Base-by-base conservation (phyloP, 1,140 invertebrate species). In the Neotoxoptera formosana region DNA sequence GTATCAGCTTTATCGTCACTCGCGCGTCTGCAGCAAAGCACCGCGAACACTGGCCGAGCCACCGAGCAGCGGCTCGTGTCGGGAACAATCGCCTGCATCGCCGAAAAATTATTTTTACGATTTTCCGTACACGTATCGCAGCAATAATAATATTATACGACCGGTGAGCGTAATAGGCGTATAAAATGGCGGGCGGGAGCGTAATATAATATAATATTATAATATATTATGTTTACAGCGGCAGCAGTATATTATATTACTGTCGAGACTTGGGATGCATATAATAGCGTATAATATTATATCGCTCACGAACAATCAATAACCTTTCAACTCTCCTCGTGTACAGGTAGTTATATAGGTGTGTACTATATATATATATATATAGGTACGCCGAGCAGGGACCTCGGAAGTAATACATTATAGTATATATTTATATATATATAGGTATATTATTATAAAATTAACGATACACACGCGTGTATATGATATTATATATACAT, bases 291-390 rank as follows among this genome's bases (percentile, higher is more conserved):
- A 30, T 76, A 34, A 41, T 14, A 76, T 76, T 17, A 76, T 76
- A 76, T 76, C 60, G 60, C 60, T 76, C 60, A 76, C 60, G 60
- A 76, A 76, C 60, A 76, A 76, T 76, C 60, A 76, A 76, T 76
- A n/a, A 76, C 60, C 60, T 76, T 76, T 76, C 14, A 67, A 76
- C 60, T 76, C 30, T 17, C 30, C 11, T n/a, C 60, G 60, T 76
- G 60, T 76, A n/a, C 4, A 3, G 21, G 3, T 30, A 76, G 60
- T 76, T n/a, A 67, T 56, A 67, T 67, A n/a, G 9, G 30, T 67
- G 14, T 67, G 30, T 17, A 36, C n/a, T 41, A 8, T 67, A 67
- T 14, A 25, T 21, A 36, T n/a, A 23, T 60, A 60, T 67, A 17
- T 67, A n/a, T n/a, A 34, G 51, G 0, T 53, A 53, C 20, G 51